Base-by-base conservation (phyloP, 2,888 invertebrate genomes). In the Polydrusus pterygomalis region DNA sequence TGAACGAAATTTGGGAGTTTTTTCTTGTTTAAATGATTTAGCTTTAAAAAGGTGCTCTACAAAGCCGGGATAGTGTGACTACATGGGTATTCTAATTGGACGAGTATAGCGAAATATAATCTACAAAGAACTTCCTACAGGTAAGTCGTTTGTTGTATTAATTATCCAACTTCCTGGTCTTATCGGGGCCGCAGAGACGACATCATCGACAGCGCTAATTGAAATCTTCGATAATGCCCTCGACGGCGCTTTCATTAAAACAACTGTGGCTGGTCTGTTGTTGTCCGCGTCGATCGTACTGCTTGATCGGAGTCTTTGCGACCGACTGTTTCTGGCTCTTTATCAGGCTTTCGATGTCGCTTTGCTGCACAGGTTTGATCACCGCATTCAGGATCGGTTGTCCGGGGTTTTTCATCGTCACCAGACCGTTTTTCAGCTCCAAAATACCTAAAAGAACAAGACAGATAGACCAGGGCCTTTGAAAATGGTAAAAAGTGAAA, bases 381-480 rank as follows among this genome's bases (percentile, higher is more conserved):
- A 79, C 79, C 0, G 82, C 83, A 49, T 82, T 82, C n/a, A 83
- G 54, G 18, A 82, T 77, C 9, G 80, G 79, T 30, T 81, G 79
- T 1, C 81, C 79, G 0, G 80, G 78, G 69, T 71, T 81, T 60
- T 79, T 82, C 74, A 83, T 75, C 2, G 80, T 78, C 11, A 82
- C 82, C 34, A 79, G 79, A 8, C 82, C 82, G 30, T 79, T 80
- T 73, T 78, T 80, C 67, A 83, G 74, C 65, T 82, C 81, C 10
- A 83, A 67, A 54, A 83, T 80, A 5, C 83, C 80, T 80, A 54
- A 40, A 77, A 40, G n/a, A n/a, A n/a, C n/a, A n/a, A n/a, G 40
- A 11, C 9, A 40, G 8, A 11, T 5, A 11, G 8, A 11, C 2
- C 9, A 40, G 2, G 1, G 2, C 40, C 40, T 6, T 40, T 40